Evolutionary conservation across 2,888 invertebrate genomes (phyloP), one percentile per base, ranked within the genome.

Genomic region (Coelinius sp.): DNA sequence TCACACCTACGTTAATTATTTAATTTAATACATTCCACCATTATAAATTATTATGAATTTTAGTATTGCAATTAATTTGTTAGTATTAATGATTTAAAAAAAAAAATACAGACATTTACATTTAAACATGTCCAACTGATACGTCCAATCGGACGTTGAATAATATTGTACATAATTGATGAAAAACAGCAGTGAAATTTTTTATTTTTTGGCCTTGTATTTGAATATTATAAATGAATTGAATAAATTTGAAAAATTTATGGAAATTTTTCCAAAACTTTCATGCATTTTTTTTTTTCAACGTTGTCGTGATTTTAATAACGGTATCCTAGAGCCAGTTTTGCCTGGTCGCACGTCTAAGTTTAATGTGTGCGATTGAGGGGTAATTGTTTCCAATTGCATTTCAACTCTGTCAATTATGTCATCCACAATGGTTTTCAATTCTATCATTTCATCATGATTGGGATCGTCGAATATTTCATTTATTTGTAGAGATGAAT

Each of bases 261-360:
- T 35, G 5, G 7, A 7, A 31, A 31, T 31, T 31, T 31, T 31
- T 7, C 2, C n/a, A n/a, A n/a, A n/a, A 41, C 41, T n/a, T 41
- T n/a, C n/a, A n/a, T n/a, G n/a, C n/a, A n/a, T n/a, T n/a, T n/a
- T n/a, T n/a, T n/a, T 46, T 17, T 44, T n/a, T 66, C 14, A 22
- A 24, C 56, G 56, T 25, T 68, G 59, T 8, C 62, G 49, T 10
- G 53, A 53, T 62, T 44, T 62, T 17, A 44, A 31, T 12, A 31
- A 10, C 4, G 68, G 68, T 46, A 68, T 68, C 44, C 25, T 59
- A 1, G 68, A 68, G 1, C 27, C 62, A 8, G 6, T 12, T 59
- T 62, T 68, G 14, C 38, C 12, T 14, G 22, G 22, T 3, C 6
- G 38, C n/a, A 2, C n/a, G 7, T 41, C 41, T 41, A 17, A 24